phyloP scores from a whole-genome alignment of 2,888 invertebrate genomes.

The Perdita meconis region DNA sequence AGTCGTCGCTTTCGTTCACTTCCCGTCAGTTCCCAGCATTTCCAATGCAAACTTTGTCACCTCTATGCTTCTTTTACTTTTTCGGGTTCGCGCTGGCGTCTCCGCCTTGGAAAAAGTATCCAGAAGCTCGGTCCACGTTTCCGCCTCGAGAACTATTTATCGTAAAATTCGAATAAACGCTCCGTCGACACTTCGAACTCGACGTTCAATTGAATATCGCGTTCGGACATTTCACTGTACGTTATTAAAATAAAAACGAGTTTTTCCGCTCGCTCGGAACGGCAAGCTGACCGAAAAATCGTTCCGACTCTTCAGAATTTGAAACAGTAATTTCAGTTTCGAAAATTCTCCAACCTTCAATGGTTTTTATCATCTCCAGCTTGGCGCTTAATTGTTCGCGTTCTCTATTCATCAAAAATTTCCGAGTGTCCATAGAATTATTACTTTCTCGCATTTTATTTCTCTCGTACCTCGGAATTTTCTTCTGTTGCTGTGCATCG shows the following conservation, averaged over 20 bases:
- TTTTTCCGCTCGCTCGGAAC: not conserved
- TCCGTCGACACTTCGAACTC: not conserved
- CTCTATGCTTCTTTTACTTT: not conserved
- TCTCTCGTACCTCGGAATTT: not conserved
- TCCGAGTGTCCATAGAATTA: not conserved
- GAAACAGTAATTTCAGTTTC: not conserved
- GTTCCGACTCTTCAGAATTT: not conserved
- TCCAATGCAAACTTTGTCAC: conserved; percentile 57
- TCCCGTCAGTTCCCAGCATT: conserved; percentile 35
- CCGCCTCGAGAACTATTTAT: not conserved
- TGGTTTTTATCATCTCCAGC: no score
- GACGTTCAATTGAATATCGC: not conserved
- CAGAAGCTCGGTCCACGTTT: not conserved
- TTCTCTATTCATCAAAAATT: not conserved
- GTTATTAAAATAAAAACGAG: conserved; percentile 7
- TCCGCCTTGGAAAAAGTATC: conserved; percentile 1
- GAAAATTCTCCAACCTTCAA: not conserved
- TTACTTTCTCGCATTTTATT: not conserved
- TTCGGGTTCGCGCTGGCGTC: not conserved
- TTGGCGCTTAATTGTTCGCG: not conserved
- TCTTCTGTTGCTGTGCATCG: not conserved
- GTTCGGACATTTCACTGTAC: not conserved
- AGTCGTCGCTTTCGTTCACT: conserved; percentile 34
- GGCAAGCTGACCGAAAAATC: no score
- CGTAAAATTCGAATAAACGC: not conserved